phyloP scores from a whole-genome alignment of 2,797 vertebrate genomes.

The Anguilla megastoma region DNA sequence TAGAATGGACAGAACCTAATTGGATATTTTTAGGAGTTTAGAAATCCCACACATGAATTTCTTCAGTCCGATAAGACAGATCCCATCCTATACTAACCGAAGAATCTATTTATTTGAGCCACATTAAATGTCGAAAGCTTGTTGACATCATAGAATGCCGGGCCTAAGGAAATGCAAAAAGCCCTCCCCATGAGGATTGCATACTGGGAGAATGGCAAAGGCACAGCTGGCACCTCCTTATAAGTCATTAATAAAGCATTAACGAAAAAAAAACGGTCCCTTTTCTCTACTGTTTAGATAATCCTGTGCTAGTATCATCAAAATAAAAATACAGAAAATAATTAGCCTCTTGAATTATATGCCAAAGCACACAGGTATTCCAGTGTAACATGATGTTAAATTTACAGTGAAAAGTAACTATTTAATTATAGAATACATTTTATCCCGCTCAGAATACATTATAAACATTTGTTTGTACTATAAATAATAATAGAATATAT shows the following conservation, averaged over 20 bases:
- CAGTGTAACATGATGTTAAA: background rate
- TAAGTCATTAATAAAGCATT: background rate
- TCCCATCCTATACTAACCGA: background rate
- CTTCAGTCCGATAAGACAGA: too few species aligned
- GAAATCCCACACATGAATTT: too few species aligned
- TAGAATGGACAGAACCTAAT: background rate
- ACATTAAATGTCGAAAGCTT: background rate
- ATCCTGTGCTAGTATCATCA: background rate
- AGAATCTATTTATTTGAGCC: background rate
- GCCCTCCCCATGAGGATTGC: background rate
- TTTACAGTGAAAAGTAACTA: background rate
- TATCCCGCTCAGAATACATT: background rate
- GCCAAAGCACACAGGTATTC: too few species aligned
- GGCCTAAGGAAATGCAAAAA: background rate
- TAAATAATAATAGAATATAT: background rate
- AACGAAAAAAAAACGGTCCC: background rate
- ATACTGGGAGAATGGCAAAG: background rate
- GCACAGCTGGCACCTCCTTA: background rate
- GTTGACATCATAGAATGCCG: background rate
- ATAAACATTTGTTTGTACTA: background rate
- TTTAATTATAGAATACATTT: background rate
- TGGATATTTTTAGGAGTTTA: background rate
- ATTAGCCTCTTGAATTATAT: background rate
- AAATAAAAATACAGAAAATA: background rate
- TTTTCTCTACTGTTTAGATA: background rate